These are phyloP conservation scores for Carcina quercana DNA, from an alignment of 2,888 invertebrate species.

Conservation along the genomic window DNA sequence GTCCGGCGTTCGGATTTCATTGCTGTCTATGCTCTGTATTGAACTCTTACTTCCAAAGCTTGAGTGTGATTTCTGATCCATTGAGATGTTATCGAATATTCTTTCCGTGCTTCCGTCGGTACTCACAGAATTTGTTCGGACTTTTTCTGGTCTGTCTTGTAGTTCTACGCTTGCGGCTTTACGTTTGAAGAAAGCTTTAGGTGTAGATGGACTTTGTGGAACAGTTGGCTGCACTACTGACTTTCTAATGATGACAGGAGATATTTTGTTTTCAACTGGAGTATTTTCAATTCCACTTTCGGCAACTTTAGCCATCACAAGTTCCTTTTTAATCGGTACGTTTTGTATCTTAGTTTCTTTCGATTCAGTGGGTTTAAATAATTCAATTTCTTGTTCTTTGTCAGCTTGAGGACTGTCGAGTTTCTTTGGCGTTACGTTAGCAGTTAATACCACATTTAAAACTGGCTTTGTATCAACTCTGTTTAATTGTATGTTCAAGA, in stretches of 20 bases:
- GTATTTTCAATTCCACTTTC: slow-evolving; percentile 33
- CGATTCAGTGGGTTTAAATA: slow-evolving; percentile 33
- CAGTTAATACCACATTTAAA: slow-evolving; percentile 78
- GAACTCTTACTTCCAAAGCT: slow-evolving; percentile 68
- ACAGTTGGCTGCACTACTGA: slow-evolving; percentile 27
- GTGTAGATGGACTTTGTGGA: slow-evolving; percentile 54
- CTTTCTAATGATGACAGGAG: slow-evolving; percentile 33
- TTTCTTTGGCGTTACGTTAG: slow-evolving; percentile 72
- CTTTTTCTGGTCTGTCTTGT: slow-evolving; percentile 58
- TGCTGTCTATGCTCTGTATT: slow-evolving; percentile 62
- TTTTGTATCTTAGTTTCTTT: slow-evolving; percentile 35
- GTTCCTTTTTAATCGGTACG: slow-evolving; percentile 35
- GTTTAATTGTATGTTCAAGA: slow-evolving; percentile 81
- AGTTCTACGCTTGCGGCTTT: slow-evolving; percentile 73
- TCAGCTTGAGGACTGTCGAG: slow-evolving; percentile 47
- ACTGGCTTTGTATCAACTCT: slow-evolving; percentile 78
- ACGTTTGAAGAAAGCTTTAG: slow-evolving; percentile 67
- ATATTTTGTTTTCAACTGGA: slow-evolving; percentile 35
- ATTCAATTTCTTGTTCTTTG: slow-evolving; percentile 43
- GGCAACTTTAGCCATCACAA: slow-evolving; percentile 33
- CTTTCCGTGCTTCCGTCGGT: slow-evolving; percentile 62
- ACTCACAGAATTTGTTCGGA: slow-evolving; percentile 52
- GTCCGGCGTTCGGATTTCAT: slow-evolving; percentile 52
- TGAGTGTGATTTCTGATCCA: slow-evolving; percentile 62
- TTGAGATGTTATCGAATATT: slow-evolving; percentile 61